phyloP scores from a whole-genome alignment of 2,113 vertebrate genomes.

The Chaetodon trifascialis region DNA sequence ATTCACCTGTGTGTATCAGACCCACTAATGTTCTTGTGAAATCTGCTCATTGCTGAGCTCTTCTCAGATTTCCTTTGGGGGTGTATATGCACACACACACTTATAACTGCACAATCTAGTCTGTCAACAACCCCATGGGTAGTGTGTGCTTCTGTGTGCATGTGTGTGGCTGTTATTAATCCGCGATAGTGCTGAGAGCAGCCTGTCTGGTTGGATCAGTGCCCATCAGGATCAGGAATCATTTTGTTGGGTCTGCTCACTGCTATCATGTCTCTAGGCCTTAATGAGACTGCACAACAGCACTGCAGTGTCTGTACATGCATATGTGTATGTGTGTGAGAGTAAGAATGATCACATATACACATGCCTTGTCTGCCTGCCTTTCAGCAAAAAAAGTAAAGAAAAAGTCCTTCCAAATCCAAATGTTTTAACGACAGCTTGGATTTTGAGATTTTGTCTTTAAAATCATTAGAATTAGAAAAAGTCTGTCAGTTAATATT shows the following conservation, averaged over 20 bases:
- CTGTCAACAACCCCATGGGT: constrained; percentile 50
- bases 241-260: constrained; percentile 54
- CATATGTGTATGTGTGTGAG: constrained; percentile 9
- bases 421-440: constrained; percentile 1
- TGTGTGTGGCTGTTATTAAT: constrained; percentile 57
- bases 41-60: constrained; percentile 60
- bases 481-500: constrained; percentile 14
- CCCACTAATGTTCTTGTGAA: constrained; percentile 36
- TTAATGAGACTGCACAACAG: constrained; percentile 65
- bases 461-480: constrained; percentile 9
- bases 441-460: constrained; percentile 23
- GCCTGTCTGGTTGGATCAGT: constrained; percentile 75
- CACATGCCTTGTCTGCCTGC: constrained; percentile 22
- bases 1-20: constrained; percentile 41
- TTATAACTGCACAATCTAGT: constrained; percentile 56
- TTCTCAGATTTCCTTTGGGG: constrained; percentile 54
- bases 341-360: constrained; percentile 8
- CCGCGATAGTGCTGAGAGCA: constrained; percentile 67
- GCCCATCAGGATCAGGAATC: constrained; percentile 79
- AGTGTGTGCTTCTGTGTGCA: constrained; percentile 28
- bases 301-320: constrained; percentile 45
- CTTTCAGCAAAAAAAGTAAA: constrained; percentile 18
- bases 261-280: constrained; percentile 58
- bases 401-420: constrained; percentile 28
- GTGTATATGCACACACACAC: constrained; percentile 5